These are phyloP conservation scores for Aplochiton taeniatus DNA, from an alignment of 2,797 vertebrate genomes.

Conservation along the genomic window DNA sequence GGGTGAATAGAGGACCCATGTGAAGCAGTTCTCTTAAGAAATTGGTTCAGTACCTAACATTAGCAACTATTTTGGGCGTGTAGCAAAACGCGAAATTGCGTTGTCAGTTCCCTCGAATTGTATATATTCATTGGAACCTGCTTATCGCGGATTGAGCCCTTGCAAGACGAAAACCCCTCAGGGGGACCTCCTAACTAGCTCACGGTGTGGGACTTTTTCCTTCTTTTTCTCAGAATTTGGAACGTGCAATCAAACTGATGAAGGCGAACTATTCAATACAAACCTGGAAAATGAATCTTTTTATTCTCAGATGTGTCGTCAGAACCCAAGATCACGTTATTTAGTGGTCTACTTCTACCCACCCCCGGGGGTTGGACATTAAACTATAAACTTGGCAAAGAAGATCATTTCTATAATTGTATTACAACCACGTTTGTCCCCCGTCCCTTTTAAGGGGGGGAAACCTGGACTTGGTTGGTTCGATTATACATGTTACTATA, in stretches of 20 bases:
- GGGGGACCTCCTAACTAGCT: slow-evolving; percentile 51
- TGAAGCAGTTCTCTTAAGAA: neutral
- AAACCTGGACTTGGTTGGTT: slow-evolving; percentile 41
- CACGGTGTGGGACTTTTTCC: slow-evolving; percentile 39
- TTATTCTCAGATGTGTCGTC: slow-evolving; percentile 59
- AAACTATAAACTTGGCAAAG: slow-evolving; percentile 42
- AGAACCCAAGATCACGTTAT: slow-evolving; percentile 69
- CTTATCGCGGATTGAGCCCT: slow-evolving; percentile 49
- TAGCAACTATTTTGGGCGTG: slow-evolving; percentile 7
- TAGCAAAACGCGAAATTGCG: slow-evolving; percentile 16
- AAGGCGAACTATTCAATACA: slow-evolving; percentile 63
- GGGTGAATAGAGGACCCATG: slow-evolving; percentile 15
- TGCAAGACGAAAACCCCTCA: slow-evolving; percentile 42
- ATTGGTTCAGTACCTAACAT: neutral
- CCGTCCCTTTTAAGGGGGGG: slow-evolving; percentile 51
- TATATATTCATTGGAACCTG: slow-evolving; percentile 22
- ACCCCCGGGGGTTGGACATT: slow-evolving; percentile 23
- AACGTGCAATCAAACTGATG: slow-evolving; percentile 57
- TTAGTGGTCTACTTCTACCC: slow-evolving; percentile 53
- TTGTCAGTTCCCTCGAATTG: slow-evolving; percentile 8
- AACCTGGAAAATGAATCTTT: slow-evolving; percentile 73
- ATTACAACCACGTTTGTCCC: slow-evolving; percentile 48
- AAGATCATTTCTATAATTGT: slow-evolving; percentile 43
- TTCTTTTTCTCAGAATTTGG: slow-evolving; percentile 34
- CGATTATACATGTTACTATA: slow-evolving; percentile 26